phyloP scores from a whole-genome alignment of 2,797 vertebrate genomes.

The Brotula barbata region DNA sequence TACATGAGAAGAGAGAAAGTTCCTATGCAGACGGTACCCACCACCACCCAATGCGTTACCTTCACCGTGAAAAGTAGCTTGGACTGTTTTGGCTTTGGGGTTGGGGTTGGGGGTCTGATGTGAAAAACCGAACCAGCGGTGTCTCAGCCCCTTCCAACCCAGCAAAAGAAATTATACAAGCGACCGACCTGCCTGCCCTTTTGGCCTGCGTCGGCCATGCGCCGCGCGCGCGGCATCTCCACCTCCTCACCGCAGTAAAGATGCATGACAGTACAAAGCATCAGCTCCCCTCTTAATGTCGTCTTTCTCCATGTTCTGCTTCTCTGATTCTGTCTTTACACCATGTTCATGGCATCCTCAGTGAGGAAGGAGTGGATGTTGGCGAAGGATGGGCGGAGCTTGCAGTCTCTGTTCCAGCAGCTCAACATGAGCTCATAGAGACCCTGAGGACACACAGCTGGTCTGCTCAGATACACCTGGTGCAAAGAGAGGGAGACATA shows the following conservation, averaged over 20 bases:
- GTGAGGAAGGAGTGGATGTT: constrained; percentile 88
- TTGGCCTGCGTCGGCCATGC: constrained; percentile 34
- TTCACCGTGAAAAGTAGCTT: constrained; percentile 44
- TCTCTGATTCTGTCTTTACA: constrained; percentile 63
- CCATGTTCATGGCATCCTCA: constrained; percentile 88
- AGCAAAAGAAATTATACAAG: constrained; percentile 68
- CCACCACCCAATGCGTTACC: constrained; percentile 63
- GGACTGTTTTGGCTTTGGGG: constrained; percentile 29
- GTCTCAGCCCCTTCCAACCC: constrained; percentile 62
- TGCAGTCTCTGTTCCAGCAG: constrained; percentile 94
- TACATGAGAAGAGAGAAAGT: constrained; percentile 53
- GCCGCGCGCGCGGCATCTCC: too few species aligned
- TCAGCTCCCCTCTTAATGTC: background rate
- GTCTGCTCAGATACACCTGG: constrained; percentile 87
- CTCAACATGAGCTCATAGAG: constrained; percentile 91
- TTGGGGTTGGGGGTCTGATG: constrained; percentile 45
- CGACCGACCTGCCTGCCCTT: constrained; percentile 54
- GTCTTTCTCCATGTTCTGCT: background rate
- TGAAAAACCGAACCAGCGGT: constrained; percentile 81
- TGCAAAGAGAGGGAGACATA: background rate
- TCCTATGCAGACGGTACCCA: constrained; percentile 70
- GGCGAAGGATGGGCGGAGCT: constrained; percentile 87
- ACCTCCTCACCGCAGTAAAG: constrained; percentile 26
- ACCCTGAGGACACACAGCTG: constrained; percentile 87
- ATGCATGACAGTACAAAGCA: background rate